phyloP scores from a whole-genome alignment of 2,888 invertebrate genomes.

The Drosophila neoperkinsi region DNA sequence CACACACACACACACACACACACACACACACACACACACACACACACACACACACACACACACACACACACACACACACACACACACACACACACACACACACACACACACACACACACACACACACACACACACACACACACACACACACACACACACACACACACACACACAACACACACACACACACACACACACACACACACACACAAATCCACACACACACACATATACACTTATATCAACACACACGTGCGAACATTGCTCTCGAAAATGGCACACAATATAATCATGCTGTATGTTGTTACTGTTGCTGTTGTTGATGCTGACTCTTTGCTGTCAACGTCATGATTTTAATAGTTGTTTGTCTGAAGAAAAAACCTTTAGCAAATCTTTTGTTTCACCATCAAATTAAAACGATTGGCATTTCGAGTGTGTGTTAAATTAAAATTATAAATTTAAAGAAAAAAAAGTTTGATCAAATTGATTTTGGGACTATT shows the following conservation, averaged over 20 bases:
- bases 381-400: constrained; percentile 29
- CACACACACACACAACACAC: no score
- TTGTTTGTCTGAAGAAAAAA: constrained; percentile 25
- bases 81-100: no score
- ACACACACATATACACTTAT: constrained; percentile 14
- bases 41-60: no score
- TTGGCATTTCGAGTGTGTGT: constrained; percentile 44
- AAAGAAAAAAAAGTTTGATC: constrained; percentile 13
- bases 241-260: constrained; percentile 56
- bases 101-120: no score
- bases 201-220: constrained; percentile 2
- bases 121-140: no score
- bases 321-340: constrained; percentile 29
- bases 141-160: no score
- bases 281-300: constrained; percentile 57
- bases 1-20: no score
- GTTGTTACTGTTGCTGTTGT: constrained; percentile 17
- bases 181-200: no score
- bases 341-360: constrained; percentile 64
- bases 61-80: no score
- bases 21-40: no score
- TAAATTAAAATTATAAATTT: constrained; percentile 16
- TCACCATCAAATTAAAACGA: constrained; percentile 35
- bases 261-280: constrained; percentile 70
- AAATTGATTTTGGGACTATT: not conserved